A percentile compares a stretch with the other conserved stretches of the same genome.
Conservation (phyloP, 2,113 vertebrate genomes). For the Muntiacus muntjak region DNA sequence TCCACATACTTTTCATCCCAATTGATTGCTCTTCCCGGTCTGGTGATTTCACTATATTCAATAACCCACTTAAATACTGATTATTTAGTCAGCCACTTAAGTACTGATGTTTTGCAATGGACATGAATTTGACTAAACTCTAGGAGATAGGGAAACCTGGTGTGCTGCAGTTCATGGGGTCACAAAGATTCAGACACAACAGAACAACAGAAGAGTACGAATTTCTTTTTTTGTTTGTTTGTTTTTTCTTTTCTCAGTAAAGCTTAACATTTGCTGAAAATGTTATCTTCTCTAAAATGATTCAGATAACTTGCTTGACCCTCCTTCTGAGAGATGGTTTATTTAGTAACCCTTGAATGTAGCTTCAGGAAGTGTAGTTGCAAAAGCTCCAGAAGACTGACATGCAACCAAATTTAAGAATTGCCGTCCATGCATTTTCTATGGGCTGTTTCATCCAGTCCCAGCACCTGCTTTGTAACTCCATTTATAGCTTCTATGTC, state of each 20-base stretch:
- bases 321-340: neutral
- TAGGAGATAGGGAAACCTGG: neutral
- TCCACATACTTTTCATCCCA: neutral
- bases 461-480: neutral
- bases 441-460: neutral
- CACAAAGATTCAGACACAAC: neutral
- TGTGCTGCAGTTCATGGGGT: neutral
- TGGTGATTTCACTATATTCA: neutral
- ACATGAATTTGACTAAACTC: neutral
- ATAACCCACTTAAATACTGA: neutral
- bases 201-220: neutral
- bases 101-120: neutral
- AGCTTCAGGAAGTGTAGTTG: neutral
- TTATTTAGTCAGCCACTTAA: neutral
- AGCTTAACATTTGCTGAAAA: neutral
- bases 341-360: neutral
- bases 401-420: neutral
- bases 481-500: neutral
- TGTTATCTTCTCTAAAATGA: neutral
- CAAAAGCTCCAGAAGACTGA: neutral
- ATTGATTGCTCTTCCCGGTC: neutral
- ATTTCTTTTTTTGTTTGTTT: neutral
- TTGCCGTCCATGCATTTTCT: neutral
- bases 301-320: neutral
- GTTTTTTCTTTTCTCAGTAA: neutral